Evolutionary conservation across 2,113 vertebrate species (phyloP).

Genomic region (Gambusia holbrooki): DNA sequence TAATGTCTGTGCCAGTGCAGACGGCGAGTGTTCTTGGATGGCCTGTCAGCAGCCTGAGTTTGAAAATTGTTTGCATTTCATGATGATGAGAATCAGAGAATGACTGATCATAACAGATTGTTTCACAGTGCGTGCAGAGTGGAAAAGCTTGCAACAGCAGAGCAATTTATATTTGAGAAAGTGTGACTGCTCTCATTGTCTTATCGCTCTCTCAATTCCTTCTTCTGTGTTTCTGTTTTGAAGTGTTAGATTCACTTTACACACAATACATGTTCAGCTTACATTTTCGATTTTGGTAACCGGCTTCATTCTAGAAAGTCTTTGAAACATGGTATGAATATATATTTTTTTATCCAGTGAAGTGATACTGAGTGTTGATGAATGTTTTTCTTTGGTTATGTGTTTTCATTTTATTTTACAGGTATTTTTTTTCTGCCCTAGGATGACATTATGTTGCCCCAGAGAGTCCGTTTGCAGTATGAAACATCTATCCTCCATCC

Average conservation of each 20-base stretch:
- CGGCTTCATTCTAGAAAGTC: too few species aligned
- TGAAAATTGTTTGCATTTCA: neutral
- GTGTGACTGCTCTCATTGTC: too few species aligned
- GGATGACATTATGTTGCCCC: slow-evolving; percentile 95
- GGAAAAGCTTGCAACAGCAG: neutral
- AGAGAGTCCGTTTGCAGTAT: slow-evolving; percentile 88
- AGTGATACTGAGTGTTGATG: neutral
- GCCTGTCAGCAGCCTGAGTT: neutral
- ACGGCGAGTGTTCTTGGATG: neutral
- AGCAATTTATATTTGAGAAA: neutral
- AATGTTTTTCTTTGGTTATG: neutral
- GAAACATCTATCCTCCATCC: slow-evolving; percentile 80
- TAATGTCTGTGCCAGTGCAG: neutral
- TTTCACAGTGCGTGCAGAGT: neutral
- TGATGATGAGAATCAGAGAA: neutral
- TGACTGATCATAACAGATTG: neutral
- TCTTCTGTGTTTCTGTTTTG: too few species aligned
- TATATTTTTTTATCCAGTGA: too few species aligned
- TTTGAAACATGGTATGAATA: too few species aligned
- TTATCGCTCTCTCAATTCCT: too few species aligned
- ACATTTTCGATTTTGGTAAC: too few species aligned
- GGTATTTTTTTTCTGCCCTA: slow-evolving; percentile 46
- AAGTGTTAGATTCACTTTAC: too few species aligned
- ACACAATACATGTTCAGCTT: too few species aligned
- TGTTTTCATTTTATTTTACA: neutral